A percentile compares a stretch with the other conserved stretches of the same genome.
phyloP scores from a whole-genome alignment of 2,888 invertebrate genomes.

The Caenorhabditis angaria region DNA sequence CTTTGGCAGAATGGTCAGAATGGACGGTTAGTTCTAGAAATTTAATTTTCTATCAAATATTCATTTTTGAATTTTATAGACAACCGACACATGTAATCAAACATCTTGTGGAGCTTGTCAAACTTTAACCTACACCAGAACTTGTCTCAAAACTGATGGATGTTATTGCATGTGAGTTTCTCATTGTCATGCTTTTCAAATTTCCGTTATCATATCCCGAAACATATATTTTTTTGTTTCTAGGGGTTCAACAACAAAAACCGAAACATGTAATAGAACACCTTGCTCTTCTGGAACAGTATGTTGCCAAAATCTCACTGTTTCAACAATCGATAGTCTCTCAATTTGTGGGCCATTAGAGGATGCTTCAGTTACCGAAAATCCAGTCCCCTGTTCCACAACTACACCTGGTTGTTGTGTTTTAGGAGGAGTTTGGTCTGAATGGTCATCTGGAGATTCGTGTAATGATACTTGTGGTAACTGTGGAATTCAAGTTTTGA shows the following conservation, averaged over 20 bases:
- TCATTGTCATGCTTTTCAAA: too few relatives aligned
- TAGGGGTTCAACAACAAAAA: constrained; percentile 25
- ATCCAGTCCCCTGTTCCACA: constrained; percentile 16
- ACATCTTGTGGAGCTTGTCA: constrained; percentile 34
- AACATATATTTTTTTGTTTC: background rate
- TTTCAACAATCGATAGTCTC: constrained; percentile 17
- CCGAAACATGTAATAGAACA: constrained; percentile 20
- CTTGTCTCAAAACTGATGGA: constrained; percentile 25
- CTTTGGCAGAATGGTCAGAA: constrained; percentile 33
- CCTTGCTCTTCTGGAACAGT: constrained; percentile 16
- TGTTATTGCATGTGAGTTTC: constrained; percentile 33
- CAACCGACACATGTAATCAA: constrained; percentile 30
- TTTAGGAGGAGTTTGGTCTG: constrained; percentile 39
- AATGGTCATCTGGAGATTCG: constrained; percentile 25
- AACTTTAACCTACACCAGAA: constrained; percentile 15
- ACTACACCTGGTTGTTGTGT: constrained; percentile 31
- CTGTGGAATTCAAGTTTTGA: constrained; percentile 37
- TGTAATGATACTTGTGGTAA: constrained; percentile 48
- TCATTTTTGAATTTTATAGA: constrained; percentile 13
- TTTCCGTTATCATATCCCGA: too few relatives aligned
- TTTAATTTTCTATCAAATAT: background rate
- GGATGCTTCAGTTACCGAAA: background rate
- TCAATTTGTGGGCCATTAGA: constrained; percentile 34
- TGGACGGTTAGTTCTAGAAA: constrained; percentile 31
- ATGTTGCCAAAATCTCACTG: constrained; percentile 24